Base-by-base conservation (phyloP, 2,113 vertebrate genomes). In the Zeus faber region DNA sequence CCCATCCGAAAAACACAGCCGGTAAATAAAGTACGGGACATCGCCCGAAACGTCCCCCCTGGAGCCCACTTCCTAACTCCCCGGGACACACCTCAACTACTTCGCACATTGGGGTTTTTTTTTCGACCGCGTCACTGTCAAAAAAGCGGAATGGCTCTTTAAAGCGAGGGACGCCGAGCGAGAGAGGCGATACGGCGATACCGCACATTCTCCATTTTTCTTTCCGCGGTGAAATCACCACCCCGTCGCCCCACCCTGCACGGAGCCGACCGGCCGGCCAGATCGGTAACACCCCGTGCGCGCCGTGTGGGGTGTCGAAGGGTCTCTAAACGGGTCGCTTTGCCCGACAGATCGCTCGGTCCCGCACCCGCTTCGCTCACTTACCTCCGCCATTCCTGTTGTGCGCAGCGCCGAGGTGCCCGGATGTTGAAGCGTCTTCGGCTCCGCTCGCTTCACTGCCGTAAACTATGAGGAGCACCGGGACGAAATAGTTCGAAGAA, bases 361-460 rank as follows among this genome's bases (percentile, higher is more conserved):
- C 64, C 76, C 58, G 74, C 79, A 77, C 83, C 83, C 83, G 77
- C 76, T 85, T 82, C 76, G 81, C 77, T 81, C 71, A 88, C 89
- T 91, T 84, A 90, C 89, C 89, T 90, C 89, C 89, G 89, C 89
- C 89, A 91, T 91, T 91, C 87, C 87, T 85, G 79, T 84, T 85
- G 85, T 90, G 87, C 87, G 87, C 87, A 82, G 82, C 72, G 37
- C 49, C 37, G 65, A 48, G 67, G 55, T 80, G 86, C 89, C 89
- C 89, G 89, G 89, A 91, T 91, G 89, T 90, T 87, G 88, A 82
- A 72, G 77, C 67, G 72, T 76, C 50, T 31, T 51, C 75, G 76
- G 72, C 57, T 71, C 82, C 31, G 77, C 82, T 79, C 77, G 61
- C 72, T 77, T 81, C 84, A 77, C 83, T 85, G 68, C 74, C 67